Conservation (phyloP, 2,888 invertebrate species). For the Hirtodrosophila histrioides region DNA sequence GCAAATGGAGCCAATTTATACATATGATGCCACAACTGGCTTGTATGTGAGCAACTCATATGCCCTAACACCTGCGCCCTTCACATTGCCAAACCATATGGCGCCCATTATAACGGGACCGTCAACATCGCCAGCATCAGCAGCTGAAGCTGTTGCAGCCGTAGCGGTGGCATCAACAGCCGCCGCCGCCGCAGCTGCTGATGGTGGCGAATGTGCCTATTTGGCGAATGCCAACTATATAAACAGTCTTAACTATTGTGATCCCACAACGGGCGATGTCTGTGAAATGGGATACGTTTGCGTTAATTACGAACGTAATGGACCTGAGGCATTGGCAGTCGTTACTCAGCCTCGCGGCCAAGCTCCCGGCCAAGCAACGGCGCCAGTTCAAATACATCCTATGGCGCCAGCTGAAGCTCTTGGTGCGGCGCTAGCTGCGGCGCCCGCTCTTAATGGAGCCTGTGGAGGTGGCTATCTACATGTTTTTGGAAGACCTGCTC, state of each 20-base stretch:
- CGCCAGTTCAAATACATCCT: too few species aligned
- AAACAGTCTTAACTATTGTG: slow-evolving; percentile 37
- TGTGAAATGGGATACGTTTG: slow-evolving; percentile 39
- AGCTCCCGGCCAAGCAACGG: too few species aligned
- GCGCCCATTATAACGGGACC: slow-evolving; percentile 6
- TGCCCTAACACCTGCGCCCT: too few species aligned
- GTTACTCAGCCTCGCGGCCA: too few species aligned
- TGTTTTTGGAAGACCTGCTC: too few species aligned
- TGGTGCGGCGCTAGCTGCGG: too few species aligned
- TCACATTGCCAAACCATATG: background rate
- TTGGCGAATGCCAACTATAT: slow-evolving; percentile 31
- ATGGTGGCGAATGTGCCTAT: slow-evolving; percentile 22
- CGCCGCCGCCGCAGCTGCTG: background rate
- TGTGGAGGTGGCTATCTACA: too few species aligned
- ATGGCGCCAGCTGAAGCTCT: too few species aligned
- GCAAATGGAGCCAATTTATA: slow-evolving; percentile 20
- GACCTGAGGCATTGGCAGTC: background rate
- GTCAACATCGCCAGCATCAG: background rate
- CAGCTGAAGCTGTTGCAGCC: slow-evolving; percentile 2
- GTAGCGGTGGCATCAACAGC: background rate
- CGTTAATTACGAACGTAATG: slow-evolving; percentile 19
- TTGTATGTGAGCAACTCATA: too few species aligned
- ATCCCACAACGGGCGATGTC: slow-evolving; percentile 27
- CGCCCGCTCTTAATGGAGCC: too few species aligned
- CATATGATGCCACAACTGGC: background rate